Base-by-base conservation (phyloP, 2,797 vertebrate species). In the Premnoplex brunnescens region DNA sequence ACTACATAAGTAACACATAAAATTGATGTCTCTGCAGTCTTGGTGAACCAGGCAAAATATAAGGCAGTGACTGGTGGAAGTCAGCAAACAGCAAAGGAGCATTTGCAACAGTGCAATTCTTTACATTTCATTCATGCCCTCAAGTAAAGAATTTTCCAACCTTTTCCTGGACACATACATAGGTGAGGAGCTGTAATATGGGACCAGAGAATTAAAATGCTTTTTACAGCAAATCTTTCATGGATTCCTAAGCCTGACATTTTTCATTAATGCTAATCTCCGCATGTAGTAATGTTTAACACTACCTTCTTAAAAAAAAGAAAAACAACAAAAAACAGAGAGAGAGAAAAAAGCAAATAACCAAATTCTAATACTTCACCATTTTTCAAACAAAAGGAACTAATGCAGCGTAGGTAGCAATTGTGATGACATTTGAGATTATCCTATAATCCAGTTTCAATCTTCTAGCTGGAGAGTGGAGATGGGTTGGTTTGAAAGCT, bases 351-450 rank as follows among this genome's bases (percentile, higher is more conserved):
- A 46, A 56, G 5, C 14, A 48, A 67, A 60, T 48, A 19, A 9
- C 7, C 3, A 86, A 80, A 49, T 17, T 27, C 13, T 63, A 91
- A 26, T 66, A 79, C 34, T 69, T 85, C 77, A 73, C 19, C 13
- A 39, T 79, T 93, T 89, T 73, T 84, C 81, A 89, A 92, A 89
- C 78, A 88, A 82, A 90, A 76, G 58, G 17, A 94, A 49, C 30
- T 39, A 36, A 59, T 21, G 41, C 22, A 85, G 67, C 0, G 0
- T 41, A 94, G 84, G 92, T 87, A 89, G 88, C 71, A 69, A 79
- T 46, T 87, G 93, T 87, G 86, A 89, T 93, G 91, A 89, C 80
- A 87, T 91, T 77, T 87, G 77, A 91, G 74, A 89, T 87, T 92
- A 85, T 82, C 37, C 63, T 39, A 21, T 85, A 93, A 95, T 85